Percentiles rank a stretch among this genome's conserved stretches.
These are phyloP conservation scores for Tetrax tetrax DNA, from an alignment of 2,113 vertebrate species.

Conservation along the genomic window DNA sequence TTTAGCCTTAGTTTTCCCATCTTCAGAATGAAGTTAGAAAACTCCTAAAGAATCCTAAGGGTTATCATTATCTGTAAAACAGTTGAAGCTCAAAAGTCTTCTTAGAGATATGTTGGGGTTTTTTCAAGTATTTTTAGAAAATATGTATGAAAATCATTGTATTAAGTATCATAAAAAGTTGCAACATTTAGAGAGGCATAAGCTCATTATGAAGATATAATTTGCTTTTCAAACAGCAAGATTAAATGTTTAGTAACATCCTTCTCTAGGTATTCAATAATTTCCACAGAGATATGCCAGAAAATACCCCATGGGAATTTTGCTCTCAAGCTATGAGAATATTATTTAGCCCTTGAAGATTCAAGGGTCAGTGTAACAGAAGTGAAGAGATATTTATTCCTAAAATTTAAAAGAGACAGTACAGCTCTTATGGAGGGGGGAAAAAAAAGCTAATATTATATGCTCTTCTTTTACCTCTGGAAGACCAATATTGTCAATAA, in stretches of 20 bases:
- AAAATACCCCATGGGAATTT: conserved; percentile 19
- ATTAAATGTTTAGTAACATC: neutral
- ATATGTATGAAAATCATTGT: conserved; percentile 6
- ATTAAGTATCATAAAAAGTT: neutral
- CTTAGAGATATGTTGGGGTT: fast-evolving
- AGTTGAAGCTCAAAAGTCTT: neutral
- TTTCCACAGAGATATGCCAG: neutral
- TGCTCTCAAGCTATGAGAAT: neutral
- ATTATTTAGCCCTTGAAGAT: conserved; percentile 6
- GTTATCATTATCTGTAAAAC: neutral
- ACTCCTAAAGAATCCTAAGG: neutral
- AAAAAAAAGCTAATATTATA: neutral
- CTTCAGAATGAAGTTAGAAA: neutral
- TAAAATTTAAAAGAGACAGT: neutral
- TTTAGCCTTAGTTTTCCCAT: neutral
- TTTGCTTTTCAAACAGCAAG: neutral
- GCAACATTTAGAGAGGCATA: conserved; percentile 6
- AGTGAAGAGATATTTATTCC: neutral
- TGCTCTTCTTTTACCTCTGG: neutral
- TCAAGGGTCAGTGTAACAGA: neutral
- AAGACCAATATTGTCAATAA: neutral
- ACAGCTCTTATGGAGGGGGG: neutral
- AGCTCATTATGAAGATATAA: neutral
- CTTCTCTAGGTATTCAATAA: neutral
- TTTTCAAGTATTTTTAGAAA: neutral